Base-by-base conservation (phyloP, 2,113 vertebrate genomes). In the Turnix velox region DNA sequence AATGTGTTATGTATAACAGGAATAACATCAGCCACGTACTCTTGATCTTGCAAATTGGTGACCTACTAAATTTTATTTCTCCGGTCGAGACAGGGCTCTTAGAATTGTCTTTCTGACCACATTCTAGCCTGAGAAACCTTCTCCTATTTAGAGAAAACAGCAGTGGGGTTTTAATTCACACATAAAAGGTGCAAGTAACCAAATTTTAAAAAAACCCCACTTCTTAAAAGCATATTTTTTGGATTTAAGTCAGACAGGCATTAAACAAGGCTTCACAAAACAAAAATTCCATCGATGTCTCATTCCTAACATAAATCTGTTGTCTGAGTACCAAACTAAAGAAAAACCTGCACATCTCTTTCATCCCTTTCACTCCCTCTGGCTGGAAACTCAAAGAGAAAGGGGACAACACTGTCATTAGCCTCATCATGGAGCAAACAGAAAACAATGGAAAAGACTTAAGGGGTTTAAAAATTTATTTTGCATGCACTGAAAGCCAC, bases 161-260 rank as follows among this genome's bases (percentile, higher is more conserved):
- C 9, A 49, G 31, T 7, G 2, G 13, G 3, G 1, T n/a, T 40
- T 45, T 62, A 12, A 49, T 63, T 67, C 33, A 75, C 19, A 54
- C 18, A 8, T 24, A 58, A 86, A 84, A 72, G 4, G 4, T 71
- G 23, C 39, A 71, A 88, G 52, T 35, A 43, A 69, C 11, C 7
- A 45, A 54, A 10, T 23, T n/a, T n/a, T n/a, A n/a, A n/a, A n/a
- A n/a, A n/a, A n/a, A n/a, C n/a, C n/a, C n/a, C n/a, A n/a, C n/a
- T n/a, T n/a, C n/a, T n/a, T n/a, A n/a, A n/a, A n/a, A n/a, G 12
- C 13, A 12, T 12, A 30, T 25, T 57, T 88, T 3, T 39, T 0
- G 0, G 18, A 14, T 31, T 13, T 14, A 79, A 62, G 24, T 7
- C 6, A 33, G n/a, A 5, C 9, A 67, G 9, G 7, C 25, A 87